Base-by-base conservation (phyloP, 2,888 invertebrate species). In the Erebia ligea region DNA sequence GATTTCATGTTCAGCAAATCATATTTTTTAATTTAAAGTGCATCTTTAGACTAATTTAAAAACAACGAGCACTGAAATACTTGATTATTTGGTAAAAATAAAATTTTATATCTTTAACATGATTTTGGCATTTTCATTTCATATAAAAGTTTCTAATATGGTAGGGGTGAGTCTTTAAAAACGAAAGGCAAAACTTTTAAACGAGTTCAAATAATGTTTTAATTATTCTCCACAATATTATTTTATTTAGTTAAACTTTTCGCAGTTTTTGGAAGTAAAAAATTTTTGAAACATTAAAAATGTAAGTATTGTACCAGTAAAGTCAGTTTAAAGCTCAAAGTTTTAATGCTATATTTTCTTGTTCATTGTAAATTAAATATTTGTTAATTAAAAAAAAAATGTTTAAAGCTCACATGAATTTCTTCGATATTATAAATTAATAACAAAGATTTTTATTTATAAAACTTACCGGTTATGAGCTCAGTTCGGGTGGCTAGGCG, bases 391-490 rank as follows among this genome's bases (percentile, higher is more conserved):
- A n/a, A n/a, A n/a, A n/a, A n/a, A n/a, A n/a, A n/a, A n/a, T n/a
- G 34, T 34, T 34, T 34, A 34, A 34, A 25, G 4, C 25, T 25
- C 25, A 25, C 2, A 25, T 25, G 25, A 25, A 25, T 6, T 50
- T 15, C 48, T 19, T 56, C 42, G 40, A 76, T 59, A 6, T 54
- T 50, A 17, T n/a, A 6, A 50, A 67, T 62, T 68, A 66, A 68
- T 62, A 59, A 65, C n/a, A 71, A 52, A 25, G 48, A 59, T 65
- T 57, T 45, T 25, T 34, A 21, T 17, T n/a, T n/a, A 62, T 68
- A 2, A 72, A 57, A 85, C 89, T 87, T 84, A 85, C 81, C 78
- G 77, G 72, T 79, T 69, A 62, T 68, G 42, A 40, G 63, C 63
- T 62, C 50, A 40, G 63, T 68, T 62, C 56, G 64, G 69, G 75